A percentile compares a stretch with the other conserved stretches of the same genome.
Conservation (phyloP, 2,113 vertebrate species). For the Scomber colias region DNA sequence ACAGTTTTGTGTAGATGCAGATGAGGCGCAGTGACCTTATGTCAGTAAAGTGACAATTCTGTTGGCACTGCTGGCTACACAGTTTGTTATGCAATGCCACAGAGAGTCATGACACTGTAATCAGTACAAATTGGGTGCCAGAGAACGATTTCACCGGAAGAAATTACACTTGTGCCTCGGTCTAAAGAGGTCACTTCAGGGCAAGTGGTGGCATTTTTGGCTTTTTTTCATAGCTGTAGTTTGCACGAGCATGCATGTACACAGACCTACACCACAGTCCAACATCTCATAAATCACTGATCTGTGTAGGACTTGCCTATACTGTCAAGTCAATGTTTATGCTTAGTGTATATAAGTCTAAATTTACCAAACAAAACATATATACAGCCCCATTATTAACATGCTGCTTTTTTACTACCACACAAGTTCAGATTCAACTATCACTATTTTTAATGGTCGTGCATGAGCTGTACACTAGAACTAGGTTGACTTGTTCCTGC, state of each 20-base stretch:
- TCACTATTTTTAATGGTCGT: not conserved
- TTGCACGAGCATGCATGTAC: constrained; percentile 6
- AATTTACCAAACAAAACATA: no score
- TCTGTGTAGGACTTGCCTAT: not conserved
- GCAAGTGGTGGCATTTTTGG: constrained; percentile 2
- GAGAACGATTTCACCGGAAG: constrained; percentile 32
- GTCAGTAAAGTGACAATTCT: constrained; percentile 52
- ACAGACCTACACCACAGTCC: not conserved
- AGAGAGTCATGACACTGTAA: constrained; percentile 51
- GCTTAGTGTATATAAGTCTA: not conserved
- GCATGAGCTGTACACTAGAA: not conserved
- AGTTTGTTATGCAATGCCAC: constrained; percentile 54
- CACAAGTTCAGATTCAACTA: constrained; percentile 1
- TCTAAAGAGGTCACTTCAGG: constrained; percentile 32
- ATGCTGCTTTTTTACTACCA: not conserved
- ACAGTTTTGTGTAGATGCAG: constrained; percentile 17
- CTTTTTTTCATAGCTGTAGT: not conserved
- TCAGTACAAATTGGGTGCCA: constrained; percentile 52
- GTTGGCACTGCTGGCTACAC: constrained; percentile 28
- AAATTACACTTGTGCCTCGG: constrained; percentile 25
- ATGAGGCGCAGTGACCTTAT: constrained; percentile 37
- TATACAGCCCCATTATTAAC: no score
- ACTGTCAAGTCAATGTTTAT: constrained; percentile 4
- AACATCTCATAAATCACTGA: constrained; percentile 22
- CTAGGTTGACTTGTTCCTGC: not conserved